Base-by-base conservation (phyloP, 2,888 invertebrate species). In the Drosophila falleni region DNA sequence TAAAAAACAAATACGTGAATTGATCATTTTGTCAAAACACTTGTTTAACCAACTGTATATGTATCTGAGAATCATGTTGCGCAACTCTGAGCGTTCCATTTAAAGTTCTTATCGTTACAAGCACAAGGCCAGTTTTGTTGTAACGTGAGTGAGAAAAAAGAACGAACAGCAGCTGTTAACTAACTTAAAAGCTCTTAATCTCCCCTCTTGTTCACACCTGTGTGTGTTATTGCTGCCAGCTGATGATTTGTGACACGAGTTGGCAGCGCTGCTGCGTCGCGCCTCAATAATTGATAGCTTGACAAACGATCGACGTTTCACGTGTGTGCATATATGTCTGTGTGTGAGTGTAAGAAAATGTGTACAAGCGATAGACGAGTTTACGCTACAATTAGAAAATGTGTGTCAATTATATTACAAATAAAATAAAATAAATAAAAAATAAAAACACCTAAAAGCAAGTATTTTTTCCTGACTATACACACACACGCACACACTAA, bases 331-430 rank as follows among this genome's bases (percentile, higher is more conserved):
- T 39, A 5, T 50, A 60, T 29, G 15, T 56, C 11, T 60, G 39
- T 29, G 47, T 54, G 51, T 42, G 47, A 60, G 62, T 51, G 63
- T n/a, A 65, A 60, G 66, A 60, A 42, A 66, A 53, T 66, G 74
- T 62, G 53, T 68, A 63, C 63, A 73, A 73, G 56, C 72, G 42
- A 44, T 62, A 29, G 56, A 44, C 71, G 37, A 71, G 56, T 75
- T 75, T 55, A 74, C 69, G 78, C 71, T 78, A 85, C 83, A 82
- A 82, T 83, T 83, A 80, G 87, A 84, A 81, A 86, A 84, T 83
- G 83, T 84, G 84, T 84, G 83, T 84, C 83, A 84, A 86, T 86
- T 86, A 81, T 74, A 83, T 86, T 83, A 78, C 56, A 77, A 63
- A 19, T 19, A 19, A 44, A 46, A 64, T 65, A 59, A 59, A 62